Evolutionary conservation across 2,888 invertebrate genomes (phyloP), one percentile per base, ranked within the genome.

Genomic region (Rhimphoctona megacephalus): DNA sequence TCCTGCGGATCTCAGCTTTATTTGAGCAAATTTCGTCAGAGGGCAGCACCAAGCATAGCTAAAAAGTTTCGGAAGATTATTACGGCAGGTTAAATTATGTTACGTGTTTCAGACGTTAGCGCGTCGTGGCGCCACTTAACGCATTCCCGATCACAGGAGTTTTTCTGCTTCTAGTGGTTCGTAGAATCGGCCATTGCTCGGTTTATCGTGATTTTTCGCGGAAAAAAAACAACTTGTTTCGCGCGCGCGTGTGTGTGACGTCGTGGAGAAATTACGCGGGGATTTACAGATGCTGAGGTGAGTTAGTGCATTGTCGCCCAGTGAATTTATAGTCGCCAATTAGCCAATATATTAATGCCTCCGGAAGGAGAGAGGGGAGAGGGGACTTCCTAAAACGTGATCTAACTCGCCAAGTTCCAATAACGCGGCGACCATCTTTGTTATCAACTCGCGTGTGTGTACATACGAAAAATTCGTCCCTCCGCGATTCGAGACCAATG

Each of bases 341-440:
- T 81, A 72, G 73, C 70, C 87, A 66, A 66, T 74, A 85, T 86
- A 67, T 78, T 36, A 64, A 86, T 84, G 88, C 89, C 86, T 85
- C 89, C 66, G 19, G 33, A 8, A 14, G 36, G 39, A 22, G 64
- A 33, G 66, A 17, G 77, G 77, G 76, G 46, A 11, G 76, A 19
- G 33, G 70, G 52, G 17, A 66, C 69, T 39, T 57, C n/a, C n/a
- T 33, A 57, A 64, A 82, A 73, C 77, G 83, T 85, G 77, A 78
- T 79, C 87, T 85, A 86, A 87, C 80, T 67, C 70, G 61, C 64
- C 30, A 79, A 81, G 81, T 85, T 87, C 86, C 91, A 91, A 91
- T 92, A 90, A 90, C 85, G 73, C 85, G 89, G 88, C 91, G 90
- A 91, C 93, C 93, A 93, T 93, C 91, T 93, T 93, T 93, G 91